These are phyloP conservation scores for Odocoileus virginianus DNA, from an alignment of 2,113 vertebrate species.

Conservation along the genomic window DNA sequence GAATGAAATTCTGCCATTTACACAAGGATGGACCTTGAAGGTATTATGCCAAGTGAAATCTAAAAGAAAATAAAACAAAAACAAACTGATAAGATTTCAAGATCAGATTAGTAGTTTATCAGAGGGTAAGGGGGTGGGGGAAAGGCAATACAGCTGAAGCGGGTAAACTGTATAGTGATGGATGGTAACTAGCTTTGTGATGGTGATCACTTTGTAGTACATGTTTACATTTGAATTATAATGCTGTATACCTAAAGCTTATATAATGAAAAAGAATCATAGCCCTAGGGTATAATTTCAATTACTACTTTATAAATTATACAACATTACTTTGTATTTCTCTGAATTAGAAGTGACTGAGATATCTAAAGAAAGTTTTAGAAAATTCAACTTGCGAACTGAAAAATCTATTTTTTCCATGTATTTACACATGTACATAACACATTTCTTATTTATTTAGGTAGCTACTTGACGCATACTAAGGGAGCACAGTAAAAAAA, in stretches of 20 bases:
- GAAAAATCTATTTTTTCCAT: slow-evolving; percentile 22
- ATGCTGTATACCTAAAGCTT: background rate
- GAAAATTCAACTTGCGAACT: background rate
- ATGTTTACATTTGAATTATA: background rate
- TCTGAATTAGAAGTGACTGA: background rate
- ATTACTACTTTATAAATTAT: background rate
- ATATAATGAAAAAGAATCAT: background rate
- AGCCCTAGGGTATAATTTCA: background rate
- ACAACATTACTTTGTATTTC: background rate
- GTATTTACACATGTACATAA: background rate
- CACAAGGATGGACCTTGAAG: background rate
- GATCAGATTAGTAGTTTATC: background rate
- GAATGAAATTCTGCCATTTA: background rate
- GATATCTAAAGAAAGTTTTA: background rate
- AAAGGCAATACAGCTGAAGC: background rate
- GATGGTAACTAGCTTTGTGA: background rate
- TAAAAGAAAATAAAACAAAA: background rate
- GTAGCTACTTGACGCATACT: background rate
- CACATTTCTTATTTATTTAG: background rate
- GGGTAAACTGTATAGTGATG: background rate
- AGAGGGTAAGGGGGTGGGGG: background rate
- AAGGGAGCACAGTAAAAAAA: background rate
- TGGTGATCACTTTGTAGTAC: background rate
- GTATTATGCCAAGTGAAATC: background rate
- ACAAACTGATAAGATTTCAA: background rate